A percentile compares a stretch with the other conserved stretches of the same genome.
Conservation (phyloP, 2,113 vertebrate species). For the Antechinus stuartii region DNA sequence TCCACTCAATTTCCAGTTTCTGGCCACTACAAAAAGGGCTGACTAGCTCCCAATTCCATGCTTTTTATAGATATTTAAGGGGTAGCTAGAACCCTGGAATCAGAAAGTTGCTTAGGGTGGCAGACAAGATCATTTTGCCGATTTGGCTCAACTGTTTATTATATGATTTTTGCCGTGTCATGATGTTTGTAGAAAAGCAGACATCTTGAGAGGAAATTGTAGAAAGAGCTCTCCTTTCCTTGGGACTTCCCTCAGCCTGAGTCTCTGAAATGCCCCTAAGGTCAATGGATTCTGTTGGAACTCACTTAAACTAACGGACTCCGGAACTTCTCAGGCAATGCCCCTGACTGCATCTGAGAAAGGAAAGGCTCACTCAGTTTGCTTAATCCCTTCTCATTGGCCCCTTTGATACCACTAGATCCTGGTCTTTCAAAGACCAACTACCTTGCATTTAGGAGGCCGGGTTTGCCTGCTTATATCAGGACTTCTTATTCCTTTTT, state of each 20-base stretch:
- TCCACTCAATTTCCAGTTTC: too few species aligned
- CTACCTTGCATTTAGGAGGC: not conserved
- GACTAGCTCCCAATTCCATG: not conserved
- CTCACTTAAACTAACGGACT: not conserved
- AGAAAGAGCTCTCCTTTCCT: not conserved
- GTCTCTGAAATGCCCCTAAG: not conserved
- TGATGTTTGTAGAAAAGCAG: too few species aligned
- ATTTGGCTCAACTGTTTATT: not conserved
- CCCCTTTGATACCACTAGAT: not conserved
- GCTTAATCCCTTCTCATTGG: not conserved
- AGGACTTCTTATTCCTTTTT: not conserved
- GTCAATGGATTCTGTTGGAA: not conserved
- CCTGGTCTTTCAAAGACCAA: not conserved
- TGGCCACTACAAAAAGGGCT: too few species aligned
- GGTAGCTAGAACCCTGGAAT: not conserved
- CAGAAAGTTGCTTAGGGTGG: not conserved
- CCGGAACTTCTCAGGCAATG: not conserved
- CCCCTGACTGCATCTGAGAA: not conserved
- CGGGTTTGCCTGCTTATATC: not conserved
- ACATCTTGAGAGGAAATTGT: not conserved
- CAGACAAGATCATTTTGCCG: not conserved
- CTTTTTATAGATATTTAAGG: not conserved
- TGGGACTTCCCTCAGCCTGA: not conserved
- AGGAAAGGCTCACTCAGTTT: not conserved
- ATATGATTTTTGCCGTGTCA: not conserved